Percentiles rank a stretch among this genome's conserved stretches.
Evolutionary conservation across 2,888 invertebrate genomes (phyloP).

Genomic region (Hesperia comma): DNA sequence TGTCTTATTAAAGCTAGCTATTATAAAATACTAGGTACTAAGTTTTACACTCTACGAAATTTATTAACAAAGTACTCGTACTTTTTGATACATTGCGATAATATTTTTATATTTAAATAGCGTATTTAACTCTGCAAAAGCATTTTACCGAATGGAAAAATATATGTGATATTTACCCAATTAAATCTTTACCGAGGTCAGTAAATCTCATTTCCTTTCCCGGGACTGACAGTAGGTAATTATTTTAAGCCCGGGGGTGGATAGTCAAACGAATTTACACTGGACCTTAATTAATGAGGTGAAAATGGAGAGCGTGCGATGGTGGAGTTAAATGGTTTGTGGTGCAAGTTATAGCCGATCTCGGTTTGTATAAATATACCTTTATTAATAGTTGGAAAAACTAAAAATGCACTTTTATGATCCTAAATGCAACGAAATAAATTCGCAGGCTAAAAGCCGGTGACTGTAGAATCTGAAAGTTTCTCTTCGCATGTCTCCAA

Average conservation of each 20-base stretch:
- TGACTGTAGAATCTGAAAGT: no score
- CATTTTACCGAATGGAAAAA: background rate
- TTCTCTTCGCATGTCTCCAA: no score
- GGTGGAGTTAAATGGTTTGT: background rate
- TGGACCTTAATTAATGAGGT: constrained; percentile 45
- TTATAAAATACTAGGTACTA: no score
- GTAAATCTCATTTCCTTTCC: constrained; percentile 39
- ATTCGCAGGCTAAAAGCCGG: no score
- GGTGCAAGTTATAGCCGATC: background rate
- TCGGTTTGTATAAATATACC: background rate
- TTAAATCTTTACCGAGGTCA: constrained; percentile 30
- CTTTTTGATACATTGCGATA: no score
- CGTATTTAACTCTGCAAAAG: background rate
- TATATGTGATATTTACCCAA: constrained; percentile 29
- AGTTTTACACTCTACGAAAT: no score
- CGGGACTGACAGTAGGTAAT: constrained; percentile 42
- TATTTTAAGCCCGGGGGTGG: constrained; percentile 40
- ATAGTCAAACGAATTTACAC: constrained; percentile 42
- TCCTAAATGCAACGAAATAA: no score
- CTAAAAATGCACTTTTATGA: no score
- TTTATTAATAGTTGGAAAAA: no score
- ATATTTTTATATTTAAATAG: background rate
- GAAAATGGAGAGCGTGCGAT: constrained; percentile 33
- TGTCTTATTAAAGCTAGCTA: no score
- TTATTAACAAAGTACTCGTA: no score